These are phyloP conservation scores for Helobdella robusta DNA, from an alignment of 2,888 invertebrate genomes.

Conservation along the genomic window DNA sequence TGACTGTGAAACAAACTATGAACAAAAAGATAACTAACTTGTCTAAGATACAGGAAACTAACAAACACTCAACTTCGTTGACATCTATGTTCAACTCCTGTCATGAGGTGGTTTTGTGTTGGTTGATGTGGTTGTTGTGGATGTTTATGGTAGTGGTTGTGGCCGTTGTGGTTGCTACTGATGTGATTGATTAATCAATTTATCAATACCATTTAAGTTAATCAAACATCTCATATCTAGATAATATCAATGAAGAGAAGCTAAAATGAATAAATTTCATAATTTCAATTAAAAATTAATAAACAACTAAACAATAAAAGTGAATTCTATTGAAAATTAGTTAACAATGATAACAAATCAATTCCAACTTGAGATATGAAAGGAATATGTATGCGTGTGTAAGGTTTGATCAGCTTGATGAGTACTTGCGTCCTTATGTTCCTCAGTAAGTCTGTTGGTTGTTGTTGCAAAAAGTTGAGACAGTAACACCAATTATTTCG, in stretches of 20 bases:
- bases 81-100: slow-evolving; percentile 51
- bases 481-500: too few relatives aligned
- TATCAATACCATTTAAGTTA: too few relatives aligned
- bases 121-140: neutral
- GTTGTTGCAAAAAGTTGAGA: too few relatives aligned
- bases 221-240: neutral
- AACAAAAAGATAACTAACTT: slow-evolving; percentile 59
- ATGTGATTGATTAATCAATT: neutral
- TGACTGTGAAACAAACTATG: too few relatives aligned
- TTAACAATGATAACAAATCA: too few relatives aligned
- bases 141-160: too few relatives aligned
- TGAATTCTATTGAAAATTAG: too few relatives aligned
- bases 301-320: too few relatives aligned
- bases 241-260: neutral
- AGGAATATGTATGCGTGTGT: slow-evolving; percentile 92
- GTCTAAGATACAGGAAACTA: slow-evolving; percentile 95
- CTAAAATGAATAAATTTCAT: neutral
- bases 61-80: slow-evolving; percentile 79
- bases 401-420: slow-evolving; percentile 90
- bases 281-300: neutral
- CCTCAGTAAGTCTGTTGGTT: slow-evolving; percentile 66
- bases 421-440: slow-evolving; percentile 95
- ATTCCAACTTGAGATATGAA: slow-evolving; percentile 77
- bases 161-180: neutral
- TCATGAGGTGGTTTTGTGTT: slow-evolving; percentile 26